Evolutionary conservation across 53 echinoderm and acorn worm genomes (phyloP).

Genomic region (Henricia sp.): DNA sequence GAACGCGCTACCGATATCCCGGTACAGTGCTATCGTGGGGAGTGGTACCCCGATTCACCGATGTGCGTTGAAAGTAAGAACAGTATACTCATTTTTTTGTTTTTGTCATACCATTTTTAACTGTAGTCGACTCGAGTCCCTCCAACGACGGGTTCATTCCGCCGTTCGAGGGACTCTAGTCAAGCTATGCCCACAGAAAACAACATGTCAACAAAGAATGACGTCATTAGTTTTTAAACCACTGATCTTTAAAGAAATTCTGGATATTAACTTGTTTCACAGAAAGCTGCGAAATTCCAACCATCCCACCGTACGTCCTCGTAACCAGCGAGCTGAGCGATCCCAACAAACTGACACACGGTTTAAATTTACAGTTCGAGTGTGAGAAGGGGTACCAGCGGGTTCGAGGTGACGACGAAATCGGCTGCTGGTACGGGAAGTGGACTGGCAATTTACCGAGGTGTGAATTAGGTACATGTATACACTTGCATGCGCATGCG

Average conservation of each 20-base stretch:
- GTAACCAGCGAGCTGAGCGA: slow-evolving; percentile 52
- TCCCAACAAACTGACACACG: slow-evolving; percentile 53
- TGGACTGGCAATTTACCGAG: slow-evolving; percentile 69
- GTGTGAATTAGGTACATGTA: slow-evolving; percentile 70
- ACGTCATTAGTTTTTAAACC: no score
- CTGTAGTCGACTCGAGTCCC: no score
- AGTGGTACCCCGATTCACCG: slow-evolving; percentile 74
- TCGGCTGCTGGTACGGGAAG: slow-evolving; percentile 80
- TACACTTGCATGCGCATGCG: no score
- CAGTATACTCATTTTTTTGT: neutral
- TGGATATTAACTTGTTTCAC: neutral
- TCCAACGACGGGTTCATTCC: no score
- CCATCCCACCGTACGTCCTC: slow-evolving; percentile 41
- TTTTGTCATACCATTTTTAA: no score
- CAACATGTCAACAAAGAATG: neutral
- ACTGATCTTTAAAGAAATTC: neutral
- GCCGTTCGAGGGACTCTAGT: no score
- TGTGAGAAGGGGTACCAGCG: slow-evolving; percentile 65
- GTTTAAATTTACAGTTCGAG: slow-evolving; percentile 39
- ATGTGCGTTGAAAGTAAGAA: slow-evolving; percentile 72
- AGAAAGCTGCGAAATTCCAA: slow-evolving; percentile 73
- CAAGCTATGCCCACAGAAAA: neutral
- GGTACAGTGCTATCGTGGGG: slow-evolving; percentile 68
- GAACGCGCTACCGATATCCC: slow-evolving; percentile 66
- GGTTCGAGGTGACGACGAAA: slow-evolving; percentile 52